These are phyloP conservation scores for Pitangus sulphuratus DNA, from an alignment of 2,797 vertebrate genomes.

Conservation along the genomic window DNA sequence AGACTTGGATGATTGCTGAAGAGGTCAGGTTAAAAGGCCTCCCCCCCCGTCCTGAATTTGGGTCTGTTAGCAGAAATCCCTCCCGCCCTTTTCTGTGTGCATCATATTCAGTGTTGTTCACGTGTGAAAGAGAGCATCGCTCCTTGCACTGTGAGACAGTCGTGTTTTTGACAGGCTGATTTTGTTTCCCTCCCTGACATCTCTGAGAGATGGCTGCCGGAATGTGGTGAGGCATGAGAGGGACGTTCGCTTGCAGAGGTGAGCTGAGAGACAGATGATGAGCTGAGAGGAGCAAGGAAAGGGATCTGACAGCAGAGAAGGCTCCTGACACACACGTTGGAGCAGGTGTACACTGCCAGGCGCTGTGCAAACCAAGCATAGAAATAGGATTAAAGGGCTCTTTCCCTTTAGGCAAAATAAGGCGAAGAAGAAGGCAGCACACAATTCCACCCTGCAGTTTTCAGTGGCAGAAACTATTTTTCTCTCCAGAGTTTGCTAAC, in stretches of 20 bases:
- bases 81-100: fast-evolving
- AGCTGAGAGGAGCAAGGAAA: not conserved
- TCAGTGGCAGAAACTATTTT: not conserved
- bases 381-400: not conserved
- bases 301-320: conserved; percentile 6
- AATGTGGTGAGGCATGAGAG: not conserved
- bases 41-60: fast-evolving
- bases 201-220: not conserved
- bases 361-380: not conserved
- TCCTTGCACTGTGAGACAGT: not conserved
- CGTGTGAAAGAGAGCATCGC: not conserved
- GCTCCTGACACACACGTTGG: not conserved
- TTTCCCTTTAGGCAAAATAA: conserved; percentile 27
- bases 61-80: not conserved
- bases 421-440: not conserved
- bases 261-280: not conserved
- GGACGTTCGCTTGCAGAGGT: not conserved
- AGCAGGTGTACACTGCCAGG: conserved; percentile 7
- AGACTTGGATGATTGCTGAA: fast-evolving
- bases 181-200: not conserved
- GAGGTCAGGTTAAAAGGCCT: not conserved
- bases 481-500: not conserved
- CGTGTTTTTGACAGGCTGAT: not conserved
- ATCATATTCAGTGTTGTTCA: fast-evolving
- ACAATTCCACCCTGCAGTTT: conserved; percentile 4